A percentile compares a stretch with the other conserved stretches of the same genome.
Evolutionary conservation across 2,797 vertebrate species (phyloP).

Genomic region (Prionace glauca): DNA sequence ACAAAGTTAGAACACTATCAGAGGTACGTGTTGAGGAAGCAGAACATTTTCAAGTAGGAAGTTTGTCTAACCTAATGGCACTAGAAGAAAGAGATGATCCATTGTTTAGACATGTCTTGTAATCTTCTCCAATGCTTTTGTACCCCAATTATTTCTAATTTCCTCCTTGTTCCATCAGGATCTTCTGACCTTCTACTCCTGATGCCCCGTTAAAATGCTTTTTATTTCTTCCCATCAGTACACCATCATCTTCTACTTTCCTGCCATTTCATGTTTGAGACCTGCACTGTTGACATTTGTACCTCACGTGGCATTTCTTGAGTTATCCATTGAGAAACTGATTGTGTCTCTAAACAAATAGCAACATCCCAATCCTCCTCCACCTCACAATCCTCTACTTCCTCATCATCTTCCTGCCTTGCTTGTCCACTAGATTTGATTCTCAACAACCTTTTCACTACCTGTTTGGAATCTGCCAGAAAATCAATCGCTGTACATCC

Average conservation of each 20-base stretch:
- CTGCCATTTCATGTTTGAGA: background rate
- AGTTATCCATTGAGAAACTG: background rate
- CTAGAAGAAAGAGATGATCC: background rate
- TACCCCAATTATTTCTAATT: background rate
- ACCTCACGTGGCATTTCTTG: background rate
- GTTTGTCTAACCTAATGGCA: background rate
- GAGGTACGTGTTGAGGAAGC: background rate
- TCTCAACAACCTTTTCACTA: background rate
- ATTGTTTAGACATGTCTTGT: background rate
- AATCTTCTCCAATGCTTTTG: background rate
- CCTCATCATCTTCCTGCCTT: background rate
- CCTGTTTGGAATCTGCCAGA: background rate
- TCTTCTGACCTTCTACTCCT: background rate
- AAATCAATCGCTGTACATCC: background rate
- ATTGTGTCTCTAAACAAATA: background rate
- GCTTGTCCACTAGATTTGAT: background rate
- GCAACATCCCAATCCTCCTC: background rate
- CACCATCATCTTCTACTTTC: background rate
- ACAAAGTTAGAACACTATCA: background rate
- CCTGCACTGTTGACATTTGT: background rate
- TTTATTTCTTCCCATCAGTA: background rate
- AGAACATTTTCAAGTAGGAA: background rate
- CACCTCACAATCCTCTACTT: background rate
- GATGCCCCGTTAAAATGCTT: background rate
- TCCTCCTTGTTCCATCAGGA: background rate